Conservation (phyloP, 1,140 invertebrate genomes). For the Zaprionus camerounensis region DNA sequence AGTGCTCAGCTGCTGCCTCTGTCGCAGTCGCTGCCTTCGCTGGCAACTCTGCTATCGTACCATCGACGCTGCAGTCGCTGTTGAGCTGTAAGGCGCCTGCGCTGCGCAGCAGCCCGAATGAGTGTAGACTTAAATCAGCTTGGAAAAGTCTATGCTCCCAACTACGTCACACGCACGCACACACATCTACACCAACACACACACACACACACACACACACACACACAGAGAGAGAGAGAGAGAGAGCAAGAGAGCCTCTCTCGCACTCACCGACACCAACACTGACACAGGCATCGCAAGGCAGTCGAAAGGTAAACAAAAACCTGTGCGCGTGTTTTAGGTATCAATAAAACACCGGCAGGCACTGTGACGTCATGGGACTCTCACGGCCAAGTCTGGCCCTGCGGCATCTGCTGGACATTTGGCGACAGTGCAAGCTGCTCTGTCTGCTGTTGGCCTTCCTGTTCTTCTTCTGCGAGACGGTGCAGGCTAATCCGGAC, state of each 20-base stretch:
- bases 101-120: constrained; percentile 39
- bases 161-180: constrained; percentile 44
- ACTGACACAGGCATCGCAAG: constrained; percentile 9
- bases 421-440: constrained; percentile 75
- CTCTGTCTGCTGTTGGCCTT: constrained; percentile 70
- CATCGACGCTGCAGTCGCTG: constrained; percentile 24
- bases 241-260: not conserved
- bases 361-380: constrained; percentile 71
- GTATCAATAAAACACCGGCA: constrained; percentile 79
- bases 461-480: constrained; percentile 76
- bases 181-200: not conserved
- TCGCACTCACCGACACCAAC: not conserved
- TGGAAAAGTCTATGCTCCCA: constrained; percentile 20
- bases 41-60: not conserved
- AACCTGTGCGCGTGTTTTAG: constrained; percentile 77
- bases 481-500: constrained; percentile 90
- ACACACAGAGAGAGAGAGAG: not conserved
- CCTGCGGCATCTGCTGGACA: constrained; percentile 47
- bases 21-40: constrained; percentile 21
- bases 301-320: constrained; percentile 75
- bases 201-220: not conserved
- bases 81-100: constrained; percentile 17
- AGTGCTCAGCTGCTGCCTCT: constrained; percentile 37
- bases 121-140: constrained; percentile 42
- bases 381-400: constrained; percentile 50